These are phyloP conservation scores for Capreolus pygargus DNA, from an alignment of 2,113 vertebrate genomes.

Conservation along the genomic window DNA sequence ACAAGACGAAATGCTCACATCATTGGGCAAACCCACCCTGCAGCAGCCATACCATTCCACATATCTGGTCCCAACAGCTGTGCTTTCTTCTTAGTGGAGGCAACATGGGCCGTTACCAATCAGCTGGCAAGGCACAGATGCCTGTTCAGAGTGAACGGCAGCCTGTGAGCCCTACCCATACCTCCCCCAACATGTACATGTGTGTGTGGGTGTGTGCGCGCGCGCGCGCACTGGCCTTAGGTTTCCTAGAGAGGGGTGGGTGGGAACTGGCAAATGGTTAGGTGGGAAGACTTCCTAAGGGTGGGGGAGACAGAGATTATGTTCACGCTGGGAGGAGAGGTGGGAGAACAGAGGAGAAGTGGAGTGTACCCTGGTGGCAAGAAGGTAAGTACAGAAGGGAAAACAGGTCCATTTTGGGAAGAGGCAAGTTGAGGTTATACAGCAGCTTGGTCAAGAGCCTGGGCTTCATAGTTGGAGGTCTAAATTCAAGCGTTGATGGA, in stretches of 20 bases:
- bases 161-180: neutral
- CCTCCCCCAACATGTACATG: neutral
- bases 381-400: neutral
- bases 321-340: neutral
- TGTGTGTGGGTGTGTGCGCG: fast-evolving
- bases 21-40: neutral
- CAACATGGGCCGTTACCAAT: neutral
- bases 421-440: neutral
- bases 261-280: neutral
- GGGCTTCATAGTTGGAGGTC: neutral
- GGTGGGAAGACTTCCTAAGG: neutral
- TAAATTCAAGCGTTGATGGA: neutral
- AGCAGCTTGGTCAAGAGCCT: neutral
- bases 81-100: constrained; percentile 47
- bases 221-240: fast-evolving
- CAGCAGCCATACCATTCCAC: neutral
- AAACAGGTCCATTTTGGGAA: neutral
- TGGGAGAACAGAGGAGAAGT: neutral
- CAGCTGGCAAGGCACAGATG: neutral
- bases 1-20: constrained; percentile 16
- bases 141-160: neutral
- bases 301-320: neutral
- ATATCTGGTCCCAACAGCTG: constrained; percentile 6
- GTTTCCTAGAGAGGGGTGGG: neutral
- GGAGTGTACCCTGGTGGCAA: neutral